A percentile compares a stretch with the other conserved stretches of the same genome.
Evolutionary conservation across 2,888 invertebrate species (phyloP).

Genomic region (Aporophyla nigra): DNA sequence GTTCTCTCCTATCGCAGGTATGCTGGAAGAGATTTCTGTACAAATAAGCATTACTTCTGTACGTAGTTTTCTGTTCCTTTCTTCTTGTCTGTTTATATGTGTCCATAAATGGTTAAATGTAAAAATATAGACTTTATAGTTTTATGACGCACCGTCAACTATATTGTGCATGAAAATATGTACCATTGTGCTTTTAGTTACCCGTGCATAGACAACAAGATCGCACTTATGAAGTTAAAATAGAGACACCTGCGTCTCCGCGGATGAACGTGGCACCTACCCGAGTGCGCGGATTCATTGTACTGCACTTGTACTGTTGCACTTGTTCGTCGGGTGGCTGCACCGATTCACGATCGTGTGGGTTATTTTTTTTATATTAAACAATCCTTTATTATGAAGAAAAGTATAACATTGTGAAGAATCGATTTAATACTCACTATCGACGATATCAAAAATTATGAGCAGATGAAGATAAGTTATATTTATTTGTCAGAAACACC

Average conservation of each 20-base stretch:
- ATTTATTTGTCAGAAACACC: too few species aligned
- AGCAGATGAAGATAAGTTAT: not conserved
- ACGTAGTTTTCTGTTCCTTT: too few species aligned
- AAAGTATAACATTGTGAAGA: not conserved
- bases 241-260: slow-evolving; percentile 48
- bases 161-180: not conserved
- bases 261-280: slow-evolving; percentile 30
- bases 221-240: slow-evolving; percentile 2
- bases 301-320: slow-evolving; percentile 58
- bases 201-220: not conserved
- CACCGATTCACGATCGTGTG: not conserved
- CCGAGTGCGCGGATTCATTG: slow-evolving; percentile 50
- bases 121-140: not conserved
- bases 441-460: not conserved
- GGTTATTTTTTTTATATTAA: not conserved
- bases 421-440: not conserved
- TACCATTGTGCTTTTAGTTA: not conserved
- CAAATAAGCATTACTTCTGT: too few species aligned
- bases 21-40: too few species aligned
- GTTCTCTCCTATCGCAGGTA: too few species aligned
- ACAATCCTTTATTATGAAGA: not conserved
- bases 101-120: too few species aligned
- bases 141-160: not conserved
- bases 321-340: slow-evolving; percentile 21
- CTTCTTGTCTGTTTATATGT: too few species aligned